Conservation (phyloP, 2,113 vertebrate genomes). For the Helogale parvula region DNA sequence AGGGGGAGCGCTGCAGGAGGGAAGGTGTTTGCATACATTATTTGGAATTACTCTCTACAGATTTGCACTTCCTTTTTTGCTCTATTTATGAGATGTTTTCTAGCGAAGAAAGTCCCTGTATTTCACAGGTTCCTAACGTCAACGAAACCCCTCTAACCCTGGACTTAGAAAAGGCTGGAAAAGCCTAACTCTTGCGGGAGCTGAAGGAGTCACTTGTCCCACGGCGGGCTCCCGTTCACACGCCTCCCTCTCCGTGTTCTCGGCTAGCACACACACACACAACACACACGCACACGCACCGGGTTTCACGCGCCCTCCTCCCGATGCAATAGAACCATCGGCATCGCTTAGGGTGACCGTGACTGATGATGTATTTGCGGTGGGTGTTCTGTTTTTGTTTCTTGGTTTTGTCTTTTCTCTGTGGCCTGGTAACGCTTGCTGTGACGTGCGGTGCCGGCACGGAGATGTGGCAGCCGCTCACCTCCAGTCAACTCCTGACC, state of each 20-base stretch:
- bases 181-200: accelerated
- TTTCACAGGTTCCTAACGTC: neutral
- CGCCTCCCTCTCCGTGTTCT: accelerated
- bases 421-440: neutral
- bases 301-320: accelerated
- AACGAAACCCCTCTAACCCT: neutral
- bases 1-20: accelerated
- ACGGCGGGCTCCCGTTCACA: accelerated
- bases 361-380: accelerated
- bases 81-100: neutral
- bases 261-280: accelerated
- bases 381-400: neutral
- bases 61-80: no score
- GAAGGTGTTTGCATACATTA: no score
- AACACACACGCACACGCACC: no score
- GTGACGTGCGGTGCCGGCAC: neutral
- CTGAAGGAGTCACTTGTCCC: accelerated
- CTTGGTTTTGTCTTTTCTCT: neutral
- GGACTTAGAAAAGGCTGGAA: neutral
- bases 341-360: accelerated
- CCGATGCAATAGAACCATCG: no score
- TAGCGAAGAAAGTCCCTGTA: neutral
- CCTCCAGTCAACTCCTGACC: neutral
- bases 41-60: neutral
- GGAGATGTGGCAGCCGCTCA: neutral